These are phyloP conservation scores for Scomber japonicus DNA, from an alignment of 2,113 vertebrate species.

Conservation along the genomic window DNA sequence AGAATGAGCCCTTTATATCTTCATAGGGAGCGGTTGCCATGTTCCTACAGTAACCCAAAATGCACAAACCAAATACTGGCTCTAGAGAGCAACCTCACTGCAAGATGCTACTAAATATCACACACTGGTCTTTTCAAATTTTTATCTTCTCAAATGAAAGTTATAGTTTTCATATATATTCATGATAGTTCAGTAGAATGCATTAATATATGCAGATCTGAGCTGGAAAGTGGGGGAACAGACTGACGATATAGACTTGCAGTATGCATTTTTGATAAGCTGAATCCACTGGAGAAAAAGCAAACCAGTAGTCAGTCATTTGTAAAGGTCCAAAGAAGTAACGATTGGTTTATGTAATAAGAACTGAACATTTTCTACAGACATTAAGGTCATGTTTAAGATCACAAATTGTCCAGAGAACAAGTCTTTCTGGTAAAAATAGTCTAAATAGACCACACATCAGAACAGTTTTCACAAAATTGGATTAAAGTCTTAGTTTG, in stretches of 20 bases:
- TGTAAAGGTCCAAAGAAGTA: constrained; percentile 5
- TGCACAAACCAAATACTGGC: no score
- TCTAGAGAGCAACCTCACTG: no score
- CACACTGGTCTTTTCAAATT: no score
- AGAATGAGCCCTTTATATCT: no score
- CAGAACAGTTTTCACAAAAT: background rate
- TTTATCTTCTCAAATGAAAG: no score
- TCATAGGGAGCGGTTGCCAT: no score
- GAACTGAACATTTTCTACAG: background rate
- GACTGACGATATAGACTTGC: background rate
- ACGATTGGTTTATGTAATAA: background rate
- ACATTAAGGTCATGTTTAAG: background rate
- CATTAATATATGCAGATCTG: constrained; percentile 21
- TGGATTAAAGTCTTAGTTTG: background rate
- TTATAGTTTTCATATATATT: no score
- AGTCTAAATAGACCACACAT: background rate
- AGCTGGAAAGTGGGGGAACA: background rate
- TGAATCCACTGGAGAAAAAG: constrained; percentile 14
- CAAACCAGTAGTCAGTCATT: background rate
- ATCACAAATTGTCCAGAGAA: background rate
- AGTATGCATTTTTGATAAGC: constrained; percentile 20
- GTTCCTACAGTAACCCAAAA: no score
- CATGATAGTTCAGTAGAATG: no score
- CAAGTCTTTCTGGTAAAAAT: background rate
- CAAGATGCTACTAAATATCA: no score